Percentiles rank a stretch among this genome's conserved stretches.
phyloP scores from a whole-genome alignment of 2,113 vertebrate species.

The Sarotherodon lohbergeri region DNA sequence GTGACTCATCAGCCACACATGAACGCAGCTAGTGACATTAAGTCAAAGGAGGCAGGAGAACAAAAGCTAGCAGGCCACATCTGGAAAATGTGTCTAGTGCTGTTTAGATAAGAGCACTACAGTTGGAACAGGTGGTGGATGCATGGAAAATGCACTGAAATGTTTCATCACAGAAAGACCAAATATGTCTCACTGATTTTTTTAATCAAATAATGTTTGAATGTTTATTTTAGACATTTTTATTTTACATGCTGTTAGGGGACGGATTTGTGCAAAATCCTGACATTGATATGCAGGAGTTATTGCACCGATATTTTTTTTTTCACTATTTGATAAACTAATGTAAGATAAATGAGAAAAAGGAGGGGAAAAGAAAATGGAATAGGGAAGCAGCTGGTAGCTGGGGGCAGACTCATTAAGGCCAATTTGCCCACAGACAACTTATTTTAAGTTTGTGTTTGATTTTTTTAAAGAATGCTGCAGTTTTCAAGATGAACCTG shows the following conservation, averaged over 20 bases:
- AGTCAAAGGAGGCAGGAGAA: neutral
- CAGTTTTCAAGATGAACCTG: neutral
- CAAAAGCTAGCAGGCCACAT: neutral
- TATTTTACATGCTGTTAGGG: neutral
- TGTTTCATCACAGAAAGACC: neutral
- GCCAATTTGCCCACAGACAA: neutral
- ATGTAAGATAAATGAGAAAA: neutral
- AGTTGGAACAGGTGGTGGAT: neutral
- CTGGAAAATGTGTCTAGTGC: neutral
- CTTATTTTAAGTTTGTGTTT: neutral
- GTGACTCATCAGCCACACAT: neutral
- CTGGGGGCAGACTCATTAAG: neutral
- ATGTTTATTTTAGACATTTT: neutral
- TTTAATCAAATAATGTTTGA: neutral
- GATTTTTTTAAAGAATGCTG: neutral
- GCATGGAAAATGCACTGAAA: neutral
- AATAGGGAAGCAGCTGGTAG: neutral
- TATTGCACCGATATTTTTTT: neutral
- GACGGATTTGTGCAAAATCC: neutral
- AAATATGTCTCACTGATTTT: neutral
- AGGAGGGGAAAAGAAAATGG: fast-evolving
- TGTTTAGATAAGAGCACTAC: neutral
- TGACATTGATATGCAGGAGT: neutral
- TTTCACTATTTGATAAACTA: neutral
- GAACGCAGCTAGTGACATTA: neutral